phyloP scores from a whole-genome alignment of 2,113 vertebrate genomes.

The Phainopepla nitens region DNA sequence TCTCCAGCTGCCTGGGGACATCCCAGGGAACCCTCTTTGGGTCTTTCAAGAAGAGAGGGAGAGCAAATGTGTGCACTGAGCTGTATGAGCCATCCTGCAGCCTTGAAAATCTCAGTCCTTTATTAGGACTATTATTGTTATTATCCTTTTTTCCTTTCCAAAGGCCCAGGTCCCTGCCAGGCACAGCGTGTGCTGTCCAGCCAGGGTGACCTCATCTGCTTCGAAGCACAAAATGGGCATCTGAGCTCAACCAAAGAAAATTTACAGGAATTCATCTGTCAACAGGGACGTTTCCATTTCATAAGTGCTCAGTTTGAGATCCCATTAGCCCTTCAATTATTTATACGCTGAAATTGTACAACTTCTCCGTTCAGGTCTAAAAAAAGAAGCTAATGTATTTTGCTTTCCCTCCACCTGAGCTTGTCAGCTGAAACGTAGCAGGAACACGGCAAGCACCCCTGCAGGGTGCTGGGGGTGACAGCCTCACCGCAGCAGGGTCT shows the following conservation, averaged over 20 bases:
- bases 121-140: background rate
- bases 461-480: background rate
- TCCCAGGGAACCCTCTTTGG: background rate
- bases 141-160: background rate
- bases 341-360: conserved; percentile 36
- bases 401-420: background rate
- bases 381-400: conserved; percentile 18
- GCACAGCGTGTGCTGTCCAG: conserved; percentile 41
- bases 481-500: background rate
- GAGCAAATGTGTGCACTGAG: background rate
- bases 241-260: conserved; percentile 55
- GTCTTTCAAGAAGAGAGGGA: background rate
- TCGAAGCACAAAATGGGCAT: conserved; percentile 21
- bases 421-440: background rate
- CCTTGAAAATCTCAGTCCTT: background rate
- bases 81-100: background rate
- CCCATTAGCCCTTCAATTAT: conserved; percentile 58
- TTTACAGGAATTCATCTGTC: conserved; percentile 65
- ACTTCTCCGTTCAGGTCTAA: background rate
- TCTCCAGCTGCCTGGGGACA: background rate
- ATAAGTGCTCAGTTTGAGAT: conserved; percentile 61
- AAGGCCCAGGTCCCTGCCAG: background rate
- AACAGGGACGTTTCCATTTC: conserved; percentile 58
- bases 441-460: rapidly evolving
- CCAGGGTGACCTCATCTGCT: conserved; percentile 54